phyloP scores from a whole-genome alignment of 2,888 invertebrate species.

The Mantis religiosa region DNA sequence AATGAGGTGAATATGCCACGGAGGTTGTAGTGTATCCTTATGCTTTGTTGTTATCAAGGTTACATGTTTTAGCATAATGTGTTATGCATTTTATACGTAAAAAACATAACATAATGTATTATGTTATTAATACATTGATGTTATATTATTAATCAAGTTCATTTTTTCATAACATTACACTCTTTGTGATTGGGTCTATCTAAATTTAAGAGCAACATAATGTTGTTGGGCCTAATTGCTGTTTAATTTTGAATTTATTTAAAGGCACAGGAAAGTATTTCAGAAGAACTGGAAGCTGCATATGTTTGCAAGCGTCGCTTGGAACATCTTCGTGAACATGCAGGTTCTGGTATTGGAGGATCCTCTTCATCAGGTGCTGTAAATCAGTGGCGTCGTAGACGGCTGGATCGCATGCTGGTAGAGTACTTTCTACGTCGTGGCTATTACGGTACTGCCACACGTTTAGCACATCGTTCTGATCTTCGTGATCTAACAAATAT shows the following conservation, averaged over 20 bases:
- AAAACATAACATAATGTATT: too few relatives aligned
- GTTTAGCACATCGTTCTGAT: slow-evolving; percentile 75
- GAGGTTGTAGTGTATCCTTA: too few relatives aligned
- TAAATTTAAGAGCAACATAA: too few relatives aligned
- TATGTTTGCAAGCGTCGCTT: slow-evolving; percentile 86
- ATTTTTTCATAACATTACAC: too few relatives aligned
- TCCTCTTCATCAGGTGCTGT: slow-evolving; percentile 50
- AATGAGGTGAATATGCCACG: too few relatives aligned
- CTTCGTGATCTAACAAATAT: slow-evolving; percentile 89
- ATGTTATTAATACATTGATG: too few relatives aligned
- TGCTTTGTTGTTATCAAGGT: too few relatives aligned
- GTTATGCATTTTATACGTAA: too few relatives aligned
- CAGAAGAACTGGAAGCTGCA: slow-evolving; percentile 86
- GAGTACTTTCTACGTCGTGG: slow-evolving; percentile 94
- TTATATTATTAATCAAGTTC: too few relatives aligned
- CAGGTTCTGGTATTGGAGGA: slow-evolving; percentile 44
- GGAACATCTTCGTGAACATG: slow-evolving; percentile 84
- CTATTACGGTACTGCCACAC: slow-evolving; percentile 90
- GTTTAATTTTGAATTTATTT: not conserved
- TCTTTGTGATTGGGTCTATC: too few relatives aligned
- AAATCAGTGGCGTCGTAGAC: slow-evolving; percentile 77
- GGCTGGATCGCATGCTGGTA: slow-evolving; percentile 92
- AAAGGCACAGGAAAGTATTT: slow-evolving; percentile 83
- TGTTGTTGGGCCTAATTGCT: too few relatives aligned
- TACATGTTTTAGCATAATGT: too few relatives aligned